Evolutionary conservation across 2,113 vertebrate genomes (phyloP), one percentile per base, ranked within the genome.

Genomic region (Pseudorasbora parva): DNA sequence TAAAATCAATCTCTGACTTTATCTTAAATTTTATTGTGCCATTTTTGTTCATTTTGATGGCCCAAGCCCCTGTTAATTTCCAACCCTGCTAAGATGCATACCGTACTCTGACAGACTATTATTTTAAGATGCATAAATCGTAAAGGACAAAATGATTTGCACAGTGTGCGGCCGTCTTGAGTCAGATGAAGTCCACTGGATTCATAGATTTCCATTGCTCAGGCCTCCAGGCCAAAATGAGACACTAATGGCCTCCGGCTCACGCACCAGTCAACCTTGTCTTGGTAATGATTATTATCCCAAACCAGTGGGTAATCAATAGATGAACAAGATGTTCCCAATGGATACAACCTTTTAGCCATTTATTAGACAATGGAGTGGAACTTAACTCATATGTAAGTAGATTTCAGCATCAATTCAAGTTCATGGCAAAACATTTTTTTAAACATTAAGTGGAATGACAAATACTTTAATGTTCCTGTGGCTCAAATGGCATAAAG

Each of bases 111-210:
- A 54, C 17, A 54, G 6, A 54, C 51, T 19, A 19, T 54, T 21
- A 2, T 68, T 56, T 21, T 56, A 27, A 75, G 17, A 56, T 37
- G 27, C 2, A 37, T 2, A 27, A 54, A 51, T 74, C 1, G 5
- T 33, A n/a, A 19, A 23, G 30, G n/a, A 56, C 30, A 68, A 19
- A 33, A 68, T 49, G 47, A 21, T 54, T 54, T 4, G 19, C 41
- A 27, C 8, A 47, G 12, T 12, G 8, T 7, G 27, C 23, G 17
- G 5, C 25, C n/a, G 3, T 23, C 47, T 66, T 90, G 84, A 87
- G 89, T 90, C 89, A 86, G 83, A 92, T 89, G 87, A 88, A 81
- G 68, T 75, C 78, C 82, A 74, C 85, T 89, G 15, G 8, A 21
- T 79, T 79, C 59, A 79, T 79, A 64, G 88, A 91, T 91, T 83